Evolutionary conservation across 1,140 invertebrate genomes (phyloP).

Genomic region (Procambarus clarkii): DNA sequence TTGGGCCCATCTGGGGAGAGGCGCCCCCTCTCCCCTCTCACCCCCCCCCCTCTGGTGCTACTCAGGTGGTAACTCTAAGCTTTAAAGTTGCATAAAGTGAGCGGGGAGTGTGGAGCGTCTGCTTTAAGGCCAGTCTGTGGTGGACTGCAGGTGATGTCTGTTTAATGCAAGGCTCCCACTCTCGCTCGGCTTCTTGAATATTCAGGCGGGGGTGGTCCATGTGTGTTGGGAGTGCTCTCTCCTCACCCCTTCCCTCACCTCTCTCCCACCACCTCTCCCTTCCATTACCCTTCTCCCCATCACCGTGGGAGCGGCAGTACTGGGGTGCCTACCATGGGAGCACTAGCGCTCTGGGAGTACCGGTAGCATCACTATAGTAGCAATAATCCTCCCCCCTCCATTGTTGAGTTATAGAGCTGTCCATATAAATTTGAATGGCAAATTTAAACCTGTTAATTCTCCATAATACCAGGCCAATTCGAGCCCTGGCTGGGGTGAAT

Average conservation of each 20-base stretch:
- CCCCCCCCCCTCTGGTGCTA: neutral
- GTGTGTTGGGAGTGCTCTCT: neutral
- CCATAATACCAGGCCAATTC: neutral
- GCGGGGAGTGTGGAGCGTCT: constrained; percentile 17
- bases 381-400: neutral
- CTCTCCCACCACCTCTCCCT: neutral
- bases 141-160: constrained; percentile 24
- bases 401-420: neutral
- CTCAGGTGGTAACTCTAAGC: constrained; percentile 24
- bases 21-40: neutral
- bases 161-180: neutral
- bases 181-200: constrained; percentile 3
- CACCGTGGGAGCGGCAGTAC: no score
- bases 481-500: neutral
- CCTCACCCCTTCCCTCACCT: neutral
- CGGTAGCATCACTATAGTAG: no score
- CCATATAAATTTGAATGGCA: constrained; percentile 1
- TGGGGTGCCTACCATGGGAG: no score
- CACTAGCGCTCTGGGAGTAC: no score
- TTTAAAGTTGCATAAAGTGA: constrained; percentile 37
- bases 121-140: constrained; percentile 30
- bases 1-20: neutral
- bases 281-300: no score
- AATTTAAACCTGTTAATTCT: neutral
- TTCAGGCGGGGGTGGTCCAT: neutral